Evolutionary conservation across 2,888 invertebrate genomes (phyloP), one percentile per base, ranked within the genome.

Genomic region (Coenonympha glycerion): DNA sequence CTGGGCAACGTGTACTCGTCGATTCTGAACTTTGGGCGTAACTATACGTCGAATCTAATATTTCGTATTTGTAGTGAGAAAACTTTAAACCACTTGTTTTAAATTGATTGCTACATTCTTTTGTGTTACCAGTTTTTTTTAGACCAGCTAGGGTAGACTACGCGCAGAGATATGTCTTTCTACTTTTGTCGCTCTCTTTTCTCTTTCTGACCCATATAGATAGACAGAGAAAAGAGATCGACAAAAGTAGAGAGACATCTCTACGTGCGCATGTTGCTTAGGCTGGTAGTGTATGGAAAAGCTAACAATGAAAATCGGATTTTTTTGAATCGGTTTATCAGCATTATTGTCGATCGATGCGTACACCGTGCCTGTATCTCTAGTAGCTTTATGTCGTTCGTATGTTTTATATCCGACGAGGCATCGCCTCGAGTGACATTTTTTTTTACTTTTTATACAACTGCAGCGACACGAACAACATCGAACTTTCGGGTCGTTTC

Each of bases 361-460:
- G 76, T 74, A 69, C 79, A 74, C 78, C 47, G 68, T 74, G 70
- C 82, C 78, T 62, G 73, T 50, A 47, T 26, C 13, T 80, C 81
- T 85, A 85, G 87, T 81, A 81, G 87, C 86, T 87, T 85, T 74
- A 82, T 87, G 87, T 87, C 77, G 87, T 87, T 69, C 73, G 82
- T 87, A 84, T 81, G 83, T 77, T 77, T 73, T 63, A 56, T 68
- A 68, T 65, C 57, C 56, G 44, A 58, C 58, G 75, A 69, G 76
- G 71, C 63, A 68, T 67, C 61, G 65, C 74, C 74, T 74, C 73
- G 52, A 62, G 59, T 66, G 68, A 66, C 58, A 30, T 47, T 63
- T 68, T 22, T 68, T 64, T 64, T 60, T 65, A 56, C 55, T 58
- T 68, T 66, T 64, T 64, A 65, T 66, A 61, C 57, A 54, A 65